These are phyloP conservation scores for Sebastes schlegelii DNA, from an alignment of 2,113 vertebrate genomes.

Conservation along the genomic window DNA sequence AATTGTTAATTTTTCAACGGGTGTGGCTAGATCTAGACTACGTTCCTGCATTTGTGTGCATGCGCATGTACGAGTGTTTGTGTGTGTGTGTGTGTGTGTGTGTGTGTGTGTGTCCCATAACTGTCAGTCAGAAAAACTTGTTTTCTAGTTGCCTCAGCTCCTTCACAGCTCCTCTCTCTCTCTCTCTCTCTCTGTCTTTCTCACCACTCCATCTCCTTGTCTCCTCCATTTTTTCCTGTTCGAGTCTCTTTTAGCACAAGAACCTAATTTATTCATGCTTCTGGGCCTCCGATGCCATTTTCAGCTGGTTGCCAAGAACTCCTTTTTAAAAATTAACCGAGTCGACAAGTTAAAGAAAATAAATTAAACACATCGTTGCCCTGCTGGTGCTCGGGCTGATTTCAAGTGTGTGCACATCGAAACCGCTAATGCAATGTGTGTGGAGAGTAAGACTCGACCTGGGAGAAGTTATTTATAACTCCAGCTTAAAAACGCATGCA, in stretches of 20 bases:
- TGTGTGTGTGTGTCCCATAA: constrained; percentile 33
- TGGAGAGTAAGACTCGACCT: background rate
- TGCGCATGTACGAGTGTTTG: background rate
- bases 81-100: constrained; percentile 2
- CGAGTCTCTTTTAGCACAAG: constrained; percentile 54
- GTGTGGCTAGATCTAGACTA: background rate
- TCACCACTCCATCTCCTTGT: constrained; percentile 9
- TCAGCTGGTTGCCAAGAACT: constrained; percentile 58
- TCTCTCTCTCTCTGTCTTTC: background rate
- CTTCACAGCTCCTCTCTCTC: constrained; percentile 18
- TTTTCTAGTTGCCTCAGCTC: constrained; percentile 41
- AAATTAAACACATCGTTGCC: constrained; percentile 67
- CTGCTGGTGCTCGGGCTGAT: constrained; percentile 24
- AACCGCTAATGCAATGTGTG: constrained; percentile 5
- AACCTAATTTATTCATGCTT: constrained; percentile 79
- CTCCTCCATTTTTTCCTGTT: constrained; percentile 28
- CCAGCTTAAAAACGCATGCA: constrained; percentile 8
- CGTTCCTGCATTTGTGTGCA: background rate
- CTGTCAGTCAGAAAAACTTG: constrained; percentile 49
- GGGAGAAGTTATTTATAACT: constrained; percentile 50
- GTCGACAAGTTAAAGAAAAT: constrained; percentile 66
- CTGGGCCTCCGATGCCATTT: constrained; percentile 67
- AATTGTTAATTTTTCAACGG: constrained; percentile 60
- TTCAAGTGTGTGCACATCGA: constrained; percentile 36
- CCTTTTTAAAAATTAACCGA: constrained; percentile 75